These are phyloP conservation scores for Leptoteleia sp. DNA, from an alignment of 1,140 invertebrate species.

Conservation along the genomic window DNA sequence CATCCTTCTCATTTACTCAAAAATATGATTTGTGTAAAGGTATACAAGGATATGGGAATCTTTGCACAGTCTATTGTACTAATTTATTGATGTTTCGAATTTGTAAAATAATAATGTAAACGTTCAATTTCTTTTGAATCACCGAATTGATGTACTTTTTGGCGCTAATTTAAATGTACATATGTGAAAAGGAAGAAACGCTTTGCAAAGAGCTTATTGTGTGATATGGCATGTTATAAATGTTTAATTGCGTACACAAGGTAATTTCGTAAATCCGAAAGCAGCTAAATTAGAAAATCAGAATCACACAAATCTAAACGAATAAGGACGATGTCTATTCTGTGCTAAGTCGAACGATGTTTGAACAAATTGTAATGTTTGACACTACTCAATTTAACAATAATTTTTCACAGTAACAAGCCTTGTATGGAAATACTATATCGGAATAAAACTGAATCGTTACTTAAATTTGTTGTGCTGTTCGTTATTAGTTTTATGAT, in stretches of 20 bases:
- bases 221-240: conserved; percentile 37
- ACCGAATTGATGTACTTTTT: conserved; percentile 4
- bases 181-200: conserved; percentile 19
- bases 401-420: conserved; percentile 55
- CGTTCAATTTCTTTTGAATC: too few species aligned
- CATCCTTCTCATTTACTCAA: too few species aligned
- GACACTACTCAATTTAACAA: conserved; percentile 33
- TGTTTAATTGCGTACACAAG: conserved; percentile 13
- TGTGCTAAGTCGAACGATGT: not conserved
- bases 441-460: conserved; percentile 53
- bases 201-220: conserved; percentile 49
- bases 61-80: too few species aligned
- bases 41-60: too few species aligned
- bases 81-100: too few species aligned
- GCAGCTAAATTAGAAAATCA: conserved; percentile 20
- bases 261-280: conserved; percentile 16
- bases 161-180: conserved; percentile 34
- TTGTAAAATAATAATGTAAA: too few species aligned
- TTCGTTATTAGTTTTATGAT: conserved; percentile 4
- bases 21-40: too few species aligned
- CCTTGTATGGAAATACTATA: conserved; percentile 46
- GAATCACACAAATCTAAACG: not conserved
- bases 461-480: conserved; percentile 28
- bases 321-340: not conserved
- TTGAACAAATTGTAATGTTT: conserved; percentile 35